phyloP scores from a whole-genome alignment of 2,113 vertebrate genomes.

The Chlorodrepanis virens region DNA sequence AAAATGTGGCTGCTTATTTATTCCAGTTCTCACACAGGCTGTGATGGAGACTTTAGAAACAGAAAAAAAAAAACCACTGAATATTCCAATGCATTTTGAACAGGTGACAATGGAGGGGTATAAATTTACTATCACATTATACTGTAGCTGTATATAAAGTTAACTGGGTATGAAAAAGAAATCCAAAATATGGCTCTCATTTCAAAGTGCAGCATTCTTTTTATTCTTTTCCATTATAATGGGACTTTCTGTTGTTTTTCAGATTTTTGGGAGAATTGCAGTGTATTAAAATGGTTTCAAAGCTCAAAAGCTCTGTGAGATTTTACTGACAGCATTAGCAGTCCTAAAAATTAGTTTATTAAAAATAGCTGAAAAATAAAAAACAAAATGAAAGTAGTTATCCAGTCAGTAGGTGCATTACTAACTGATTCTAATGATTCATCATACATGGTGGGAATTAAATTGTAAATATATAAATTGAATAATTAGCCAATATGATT shows the following conservation, averaged over 20 bases:
- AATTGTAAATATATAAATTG: background rate
- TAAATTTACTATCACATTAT: constrained; percentile 1
- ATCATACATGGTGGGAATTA: background rate
- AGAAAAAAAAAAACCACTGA: background rate
- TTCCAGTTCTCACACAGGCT: background rate
- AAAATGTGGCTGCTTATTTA: background rate
- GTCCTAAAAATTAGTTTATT: background rate
- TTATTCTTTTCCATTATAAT: background rate
- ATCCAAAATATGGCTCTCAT: background rate
- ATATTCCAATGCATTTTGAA: background rate
- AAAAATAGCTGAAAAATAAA: background rate
- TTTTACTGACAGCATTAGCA: background rate
- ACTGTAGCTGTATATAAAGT: background rate
- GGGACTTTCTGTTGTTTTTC: background rate
- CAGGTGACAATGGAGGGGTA: background rate
- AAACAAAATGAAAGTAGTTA: background rate
- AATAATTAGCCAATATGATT: background rate
- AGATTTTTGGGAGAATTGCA: background rate
- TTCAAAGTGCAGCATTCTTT: background rate
- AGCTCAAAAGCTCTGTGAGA: background rate
- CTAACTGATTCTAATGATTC: background rate
- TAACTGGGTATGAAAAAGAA: constrained; percentile 14
- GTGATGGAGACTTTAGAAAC: background rate
- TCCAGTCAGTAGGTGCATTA: background rate
- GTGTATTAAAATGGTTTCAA: background rate